Percentiles rank a stretch among this genome's conserved stretches.
These are phyloP conservation scores for Gisinianus flammeolus DNA, from an alignment of 2,888 invertebrate species.

Conservation along the genomic window DNA sequence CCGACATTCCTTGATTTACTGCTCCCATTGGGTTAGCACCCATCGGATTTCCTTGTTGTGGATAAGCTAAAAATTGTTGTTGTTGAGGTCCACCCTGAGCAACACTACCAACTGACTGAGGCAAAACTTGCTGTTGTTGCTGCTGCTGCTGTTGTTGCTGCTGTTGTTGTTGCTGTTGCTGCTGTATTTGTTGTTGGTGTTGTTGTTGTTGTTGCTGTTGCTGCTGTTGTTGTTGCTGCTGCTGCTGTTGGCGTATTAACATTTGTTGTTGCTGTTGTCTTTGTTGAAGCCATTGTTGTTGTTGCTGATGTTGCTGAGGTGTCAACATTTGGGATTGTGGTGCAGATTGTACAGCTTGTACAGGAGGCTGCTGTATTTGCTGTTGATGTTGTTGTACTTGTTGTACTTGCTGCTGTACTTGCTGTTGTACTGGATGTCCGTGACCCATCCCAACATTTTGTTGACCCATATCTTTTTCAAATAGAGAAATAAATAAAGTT, in stretches of 20 bases:
- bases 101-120: conserved; percentile 60
- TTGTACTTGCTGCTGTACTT: no score
- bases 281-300: conserved; percentile 58
- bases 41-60: conserved; percentile 59
- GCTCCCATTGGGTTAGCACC: conserved; percentile 60
- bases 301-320: conserved; percentile 51
- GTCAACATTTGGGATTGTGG: conserved; percentile 43
- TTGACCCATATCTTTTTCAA: conserved; percentile 47
- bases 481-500: not conserved
- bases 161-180: conserved; percentile 62
- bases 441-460: conserved; percentile 56
- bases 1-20: conserved; percentile 52
- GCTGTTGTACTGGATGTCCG: no score
- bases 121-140: conserved; percentile 61
- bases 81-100: conserved; percentile 61
- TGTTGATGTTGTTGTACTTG: conserved; percentile 57
- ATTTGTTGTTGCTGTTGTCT: no score
- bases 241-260: conserved; percentile 55
- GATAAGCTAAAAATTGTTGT: conserved; percentile 61
- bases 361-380: conserved; percentile 53
- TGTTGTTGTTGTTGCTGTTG: no score
- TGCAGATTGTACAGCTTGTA: conserved; percentile 13
- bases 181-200: conserved; percentile 63
- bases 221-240: conserved; percentile 59
- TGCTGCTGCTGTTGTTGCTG: conserved; percentile 62